These are phyloP conservation scores for Selenia dentaria DNA, from an alignment of 2,888 invertebrate species.

Conservation along the genomic window DNA sequence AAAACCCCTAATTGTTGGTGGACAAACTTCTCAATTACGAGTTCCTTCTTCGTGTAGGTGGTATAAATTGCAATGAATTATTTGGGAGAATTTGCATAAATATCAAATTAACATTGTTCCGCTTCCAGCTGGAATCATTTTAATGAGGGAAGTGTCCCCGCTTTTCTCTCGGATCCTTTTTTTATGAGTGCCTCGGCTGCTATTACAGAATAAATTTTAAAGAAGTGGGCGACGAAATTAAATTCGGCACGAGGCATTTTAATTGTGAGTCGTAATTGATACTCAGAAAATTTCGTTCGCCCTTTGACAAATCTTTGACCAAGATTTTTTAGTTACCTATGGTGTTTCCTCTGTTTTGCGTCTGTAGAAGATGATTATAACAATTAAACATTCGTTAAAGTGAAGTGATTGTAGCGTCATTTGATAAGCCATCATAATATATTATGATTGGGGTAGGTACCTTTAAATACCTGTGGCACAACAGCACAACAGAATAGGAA, in stretches of 20 bases:
- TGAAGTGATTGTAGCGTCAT: too few species aligned
- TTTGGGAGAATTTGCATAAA: conserved; percentile 57
- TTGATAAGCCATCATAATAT: too few species aligned
- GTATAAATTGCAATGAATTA: conserved; percentile 54
- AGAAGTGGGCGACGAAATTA: conserved; percentile 48
- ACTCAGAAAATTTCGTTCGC: conserved; percentile 34
- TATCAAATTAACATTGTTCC: conserved; percentile 62
- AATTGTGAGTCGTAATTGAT: conserved; percentile 45
- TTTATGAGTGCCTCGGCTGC: conserved; percentile 50
- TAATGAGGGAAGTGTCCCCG: conserved; percentile 51
- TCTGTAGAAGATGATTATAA: too few species aligned
- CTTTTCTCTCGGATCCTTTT: conserved; percentile 50
- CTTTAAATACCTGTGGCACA: too few species aligned
- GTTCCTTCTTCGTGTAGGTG: conserved; percentile 36
- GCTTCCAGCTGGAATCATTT: conserved; percentile 57
- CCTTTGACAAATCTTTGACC: conserved; percentile 12
- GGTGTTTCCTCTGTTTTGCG: too few species aligned
- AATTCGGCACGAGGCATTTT: conserved; percentile 44
- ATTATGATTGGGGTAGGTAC: too few species aligned
- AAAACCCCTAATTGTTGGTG: too few species aligned
- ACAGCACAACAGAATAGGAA: too few species aligned
- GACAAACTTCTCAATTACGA: too few species aligned
- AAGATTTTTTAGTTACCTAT: background rate
- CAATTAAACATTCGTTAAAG: too few species aligned
- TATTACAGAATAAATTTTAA: conserved; percentile 54